Percentiles rank a stretch among this genome's conserved stretches.
phyloP scores from a whole-genome alignment of 2,113 vertebrate genomes.

The Mesembrinibis cayennensis region DNA sequence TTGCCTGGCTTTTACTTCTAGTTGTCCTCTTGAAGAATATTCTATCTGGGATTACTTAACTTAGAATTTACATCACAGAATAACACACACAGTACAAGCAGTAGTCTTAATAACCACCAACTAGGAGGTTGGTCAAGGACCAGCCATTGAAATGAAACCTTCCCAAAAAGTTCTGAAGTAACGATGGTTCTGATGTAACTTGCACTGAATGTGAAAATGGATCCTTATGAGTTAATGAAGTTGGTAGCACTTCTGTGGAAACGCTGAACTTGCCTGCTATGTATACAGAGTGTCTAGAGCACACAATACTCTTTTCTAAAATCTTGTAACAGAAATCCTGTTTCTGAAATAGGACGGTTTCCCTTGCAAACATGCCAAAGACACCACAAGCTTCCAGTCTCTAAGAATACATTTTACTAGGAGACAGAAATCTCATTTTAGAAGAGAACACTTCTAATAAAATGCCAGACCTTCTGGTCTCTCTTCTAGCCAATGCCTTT shows the following conservation, averaged over 20 bases:
- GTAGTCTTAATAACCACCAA: not conserved
- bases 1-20: not conserved
- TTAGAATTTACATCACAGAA: not conserved
- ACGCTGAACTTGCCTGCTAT: not conserved
- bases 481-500: not conserved
- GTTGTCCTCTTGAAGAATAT: not conserved
- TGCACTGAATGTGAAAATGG: accelerated
- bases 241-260: not conserved
- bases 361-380: not conserved
- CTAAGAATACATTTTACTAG: not conserved
- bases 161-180: not conserved
- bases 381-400: not conserved
- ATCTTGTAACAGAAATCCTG: not conserved
- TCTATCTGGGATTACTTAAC: not conserved
- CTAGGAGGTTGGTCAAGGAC: not conserved
- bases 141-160: not conserved
- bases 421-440: not conserved
- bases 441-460: not conserved
- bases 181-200: not conserved
- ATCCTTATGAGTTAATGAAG: not conserved
- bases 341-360: not conserved
- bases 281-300: not conserved
- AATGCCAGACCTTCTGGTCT: not conserved
- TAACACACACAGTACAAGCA: not conserved
- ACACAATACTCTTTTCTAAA: not conserved